A percentile compares a stretch with the other conserved stretches of the same genome.
phyloP scores from a whole-genome alignment of 2,113 vertebrate species.

The Parus major region DNA sequence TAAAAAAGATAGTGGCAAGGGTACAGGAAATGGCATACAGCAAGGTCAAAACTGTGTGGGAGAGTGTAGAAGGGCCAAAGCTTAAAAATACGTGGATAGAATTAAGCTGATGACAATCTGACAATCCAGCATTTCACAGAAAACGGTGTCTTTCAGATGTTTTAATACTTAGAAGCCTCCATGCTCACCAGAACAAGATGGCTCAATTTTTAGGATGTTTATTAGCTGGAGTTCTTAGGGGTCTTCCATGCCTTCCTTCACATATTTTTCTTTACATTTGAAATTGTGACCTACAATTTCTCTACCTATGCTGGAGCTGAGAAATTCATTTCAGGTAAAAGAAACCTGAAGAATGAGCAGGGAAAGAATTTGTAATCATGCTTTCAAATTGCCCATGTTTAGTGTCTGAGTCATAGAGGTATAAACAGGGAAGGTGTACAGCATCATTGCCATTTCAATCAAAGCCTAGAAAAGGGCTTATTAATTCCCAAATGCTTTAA shows the following conservation, averaged over 20 bases:
- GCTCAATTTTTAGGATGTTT: neutral
- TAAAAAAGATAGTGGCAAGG: neutral
- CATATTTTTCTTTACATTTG: neutral
- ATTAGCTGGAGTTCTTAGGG: neutral
- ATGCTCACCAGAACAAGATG: neutral
- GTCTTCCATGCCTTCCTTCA: neutral
- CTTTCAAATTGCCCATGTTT: neutral
- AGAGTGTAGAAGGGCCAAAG: neutral
- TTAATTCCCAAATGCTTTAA: neutral
- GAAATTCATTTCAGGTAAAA: neutral
- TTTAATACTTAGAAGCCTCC: neutral
- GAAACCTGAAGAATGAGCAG: neutral
- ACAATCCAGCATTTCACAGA: neutral
- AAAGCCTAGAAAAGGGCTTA: neutral
- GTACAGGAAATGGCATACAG: neutral
- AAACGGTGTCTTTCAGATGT: accelerated
- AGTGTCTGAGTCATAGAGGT: neutral
- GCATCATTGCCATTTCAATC: neutral
- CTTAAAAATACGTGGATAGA: neutral
- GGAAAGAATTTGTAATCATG: neutral
- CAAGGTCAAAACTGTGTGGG: neutral
- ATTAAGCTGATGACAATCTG: neutral
- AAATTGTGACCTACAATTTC: neutral
- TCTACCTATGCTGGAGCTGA: neutral
- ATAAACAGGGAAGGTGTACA: neutral